Conservation (phyloP, 2,113 vertebrate species). For the Python bivittatus region DNA sequence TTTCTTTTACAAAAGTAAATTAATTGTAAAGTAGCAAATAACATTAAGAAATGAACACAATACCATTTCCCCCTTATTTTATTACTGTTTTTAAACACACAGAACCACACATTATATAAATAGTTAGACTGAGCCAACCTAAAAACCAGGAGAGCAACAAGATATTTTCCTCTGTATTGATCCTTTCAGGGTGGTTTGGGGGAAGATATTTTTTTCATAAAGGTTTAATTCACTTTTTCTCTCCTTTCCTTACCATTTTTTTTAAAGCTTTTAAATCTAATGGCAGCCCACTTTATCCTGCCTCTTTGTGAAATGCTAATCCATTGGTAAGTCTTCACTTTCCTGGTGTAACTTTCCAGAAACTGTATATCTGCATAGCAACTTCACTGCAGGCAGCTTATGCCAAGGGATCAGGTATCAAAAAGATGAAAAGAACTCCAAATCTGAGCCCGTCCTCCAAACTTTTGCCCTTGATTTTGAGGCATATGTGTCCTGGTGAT, state of each 20-base stretch:
- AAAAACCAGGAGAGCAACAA: slow-evolving; percentile 61
- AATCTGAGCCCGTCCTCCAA: slow-evolving; percentile 71
- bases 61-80: slow-evolving; percentile 34
- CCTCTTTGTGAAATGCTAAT: slow-evolving; percentile 81
- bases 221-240: slow-evolving; percentile 70
- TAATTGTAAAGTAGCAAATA: slow-evolving; percentile 55
- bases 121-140: slow-evolving; percentile 57
- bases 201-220: slow-evolving; percentile 70
- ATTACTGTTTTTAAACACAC: slow-evolving; percentile 30
- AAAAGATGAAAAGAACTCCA: slow-evolving; percentile 78
- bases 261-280: slow-evolving; percentile 72
- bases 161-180: slow-evolving; percentile 74
- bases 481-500: slow-evolving; percentile 65
- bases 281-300: slow-evolving; percentile 76
- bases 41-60: slow-evolving; percentile 44
- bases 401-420: slow-evolving; percentile 77
- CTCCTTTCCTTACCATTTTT: background rate
- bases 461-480: slow-evolving; percentile 64
- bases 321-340: slow-evolving; percentile 79
- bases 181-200: slow-evolving; percentile 30
- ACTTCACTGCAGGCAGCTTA: slow-evolving; percentile 74
- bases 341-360: slow-evolving; percentile 86
- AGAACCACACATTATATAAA: slow-evolving; percentile 52
- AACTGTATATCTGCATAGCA: slow-evolving; percentile 85
- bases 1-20: slow-evolving; percentile 70